phyloP scores from a whole-genome alignment of 2,797 vertebrate species.

The Florisuga fusca region DNA sequence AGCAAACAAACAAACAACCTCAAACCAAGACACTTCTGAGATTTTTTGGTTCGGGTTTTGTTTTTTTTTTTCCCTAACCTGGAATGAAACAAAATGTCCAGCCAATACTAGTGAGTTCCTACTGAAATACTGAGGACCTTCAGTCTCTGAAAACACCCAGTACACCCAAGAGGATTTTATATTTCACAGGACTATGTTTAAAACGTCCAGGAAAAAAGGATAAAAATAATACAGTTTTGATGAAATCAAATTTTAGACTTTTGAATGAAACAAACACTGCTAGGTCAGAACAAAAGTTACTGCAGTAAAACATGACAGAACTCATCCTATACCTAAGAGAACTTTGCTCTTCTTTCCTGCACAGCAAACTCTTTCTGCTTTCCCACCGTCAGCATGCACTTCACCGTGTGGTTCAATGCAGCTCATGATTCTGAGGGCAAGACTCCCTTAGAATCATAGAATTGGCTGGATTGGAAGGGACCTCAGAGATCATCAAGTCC shows the following conservation, averaged over 20 bases:
- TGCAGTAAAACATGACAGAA: background rate
- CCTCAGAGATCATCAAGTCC: no score
- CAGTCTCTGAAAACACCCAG: constrained; percentile 1
- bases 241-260: background rate
- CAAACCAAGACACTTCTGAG: background rate
- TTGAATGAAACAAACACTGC: background rate
- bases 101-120: constrained; percentile 11
- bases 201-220: background rate
- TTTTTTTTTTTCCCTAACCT: background rate
- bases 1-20: no score
- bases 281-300: background rate
- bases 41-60: background rate
- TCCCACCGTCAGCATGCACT: background rate
- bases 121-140: constrained; percentile 23
- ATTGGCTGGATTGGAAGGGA: no score
- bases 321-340: background rate
- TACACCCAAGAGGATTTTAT: background rate
- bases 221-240: constrained; percentile 14
- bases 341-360: background rate
- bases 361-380: background rate
- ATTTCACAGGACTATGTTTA: constrained; percentile 4
- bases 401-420: background rate
- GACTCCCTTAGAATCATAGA: no score
- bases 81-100: constrained; percentile 60
- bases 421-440: background rate